Evolutionary conservation across 2,113 vertebrate genomes (phyloP).

Genomic region (Neomonachus schauinslandi): DNA sequence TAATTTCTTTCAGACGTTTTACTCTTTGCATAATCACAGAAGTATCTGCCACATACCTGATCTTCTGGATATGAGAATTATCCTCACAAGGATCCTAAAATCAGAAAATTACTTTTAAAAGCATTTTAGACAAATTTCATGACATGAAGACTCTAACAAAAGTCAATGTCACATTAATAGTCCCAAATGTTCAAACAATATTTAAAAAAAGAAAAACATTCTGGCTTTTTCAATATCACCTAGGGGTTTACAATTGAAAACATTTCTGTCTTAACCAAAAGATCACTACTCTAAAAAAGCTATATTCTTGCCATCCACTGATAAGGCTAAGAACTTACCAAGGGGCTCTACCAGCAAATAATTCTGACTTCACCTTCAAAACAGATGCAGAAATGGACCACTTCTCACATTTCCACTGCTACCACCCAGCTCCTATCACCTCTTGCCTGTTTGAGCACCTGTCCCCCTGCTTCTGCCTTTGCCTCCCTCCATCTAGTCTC

Average conservation of each 20-base stretch:
- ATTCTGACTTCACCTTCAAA: not conserved
- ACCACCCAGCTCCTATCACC: not conserved
- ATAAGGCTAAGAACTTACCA: not conserved
- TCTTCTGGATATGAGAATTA: constrained; percentile 67
- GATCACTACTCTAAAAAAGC: not conserved
- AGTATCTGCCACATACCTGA: constrained; percentile 82
- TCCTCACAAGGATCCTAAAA: constrained; percentile 84
- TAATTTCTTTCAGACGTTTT: constrained; percentile 9
- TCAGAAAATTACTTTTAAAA: constrained; percentile 74
- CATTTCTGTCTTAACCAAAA: constrained; percentile 2
- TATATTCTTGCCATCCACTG: not conserved
- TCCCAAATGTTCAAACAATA: not conserved
- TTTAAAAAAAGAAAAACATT: not conserved
- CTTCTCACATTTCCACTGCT: not conserved
- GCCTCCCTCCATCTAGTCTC: not conserved
- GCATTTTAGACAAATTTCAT: constrained; percentile 47
- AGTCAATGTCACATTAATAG: not conserved
- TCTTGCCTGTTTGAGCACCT: not conserved
- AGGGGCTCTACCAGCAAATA: not conserved
- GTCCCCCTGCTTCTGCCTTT: not conserved
- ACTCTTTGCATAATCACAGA: not conserved
- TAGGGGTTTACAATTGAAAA: not conserved
- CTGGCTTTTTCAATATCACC: constrained; percentile 1
- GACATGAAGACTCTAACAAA: constrained; percentile 33
- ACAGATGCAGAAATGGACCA: not conserved